A percentile compares a stretch with the other conserved stretches of the same genome.
Evolutionary conservation across 2,888 invertebrate species (phyloP).

Genomic region (Pyrgus malvae): DNA sequence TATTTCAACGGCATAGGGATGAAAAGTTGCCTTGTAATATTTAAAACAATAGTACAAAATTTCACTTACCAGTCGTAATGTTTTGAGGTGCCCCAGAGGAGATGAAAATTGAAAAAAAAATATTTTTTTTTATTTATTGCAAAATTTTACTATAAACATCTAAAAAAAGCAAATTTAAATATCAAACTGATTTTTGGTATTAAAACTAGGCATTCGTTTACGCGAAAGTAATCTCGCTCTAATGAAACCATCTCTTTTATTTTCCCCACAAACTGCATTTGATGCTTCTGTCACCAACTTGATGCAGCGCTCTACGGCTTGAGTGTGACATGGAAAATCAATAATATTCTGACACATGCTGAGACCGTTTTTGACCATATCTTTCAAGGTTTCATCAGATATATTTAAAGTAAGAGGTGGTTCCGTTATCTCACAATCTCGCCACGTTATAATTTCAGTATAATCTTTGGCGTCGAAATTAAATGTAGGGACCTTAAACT

Average conservation of each 20-base stretch:
- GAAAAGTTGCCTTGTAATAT: no score
- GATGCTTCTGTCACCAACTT: constrained; percentile 32
- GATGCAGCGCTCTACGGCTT: no score
- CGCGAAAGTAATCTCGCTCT: constrained; percentile 26
- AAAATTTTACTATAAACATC: no score
- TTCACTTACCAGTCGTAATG: no score
- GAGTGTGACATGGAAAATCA: constrained; percentile 25
- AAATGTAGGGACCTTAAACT: constrained; percentile 13
- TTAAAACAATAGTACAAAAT: no score
- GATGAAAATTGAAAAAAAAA: no score
- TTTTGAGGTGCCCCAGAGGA: no score
- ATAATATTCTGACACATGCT: not conserved
- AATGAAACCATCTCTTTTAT: constrained; percentile 30
- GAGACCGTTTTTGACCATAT: not conserved
- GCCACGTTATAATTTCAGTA: constrained; percentile 12
- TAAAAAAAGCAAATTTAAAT: no score
- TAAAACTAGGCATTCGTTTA: no score
- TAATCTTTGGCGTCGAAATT: constrained; percentile 16
- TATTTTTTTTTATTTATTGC: no score
- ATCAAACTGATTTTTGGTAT: no score
- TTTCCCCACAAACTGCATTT: constrained; percentile 24
- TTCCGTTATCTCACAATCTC: constrained; percentile 15
- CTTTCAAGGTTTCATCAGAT: constrained; percentile 8
- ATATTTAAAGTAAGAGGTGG: constrained; percentile 17
- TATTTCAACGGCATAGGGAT: no score